These are phyloP conservation scores for Archips xylosteana DNA, from an alignment of 2,888 invertebrate species.

Conservation along the genomic window DNA sequence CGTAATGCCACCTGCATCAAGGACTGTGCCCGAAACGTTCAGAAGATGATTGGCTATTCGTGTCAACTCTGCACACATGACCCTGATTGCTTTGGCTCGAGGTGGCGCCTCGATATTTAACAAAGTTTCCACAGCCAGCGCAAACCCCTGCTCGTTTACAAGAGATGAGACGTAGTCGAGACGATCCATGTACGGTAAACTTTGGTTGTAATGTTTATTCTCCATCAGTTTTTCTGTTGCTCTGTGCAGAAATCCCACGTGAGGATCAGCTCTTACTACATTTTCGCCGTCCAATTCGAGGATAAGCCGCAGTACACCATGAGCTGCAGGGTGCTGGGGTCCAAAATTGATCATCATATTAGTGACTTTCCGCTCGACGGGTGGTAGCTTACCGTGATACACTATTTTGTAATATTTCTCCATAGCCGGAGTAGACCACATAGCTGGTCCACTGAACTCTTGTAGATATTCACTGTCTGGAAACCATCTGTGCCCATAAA, in stretches of 20 bases:
- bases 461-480: constrained; percentile 87
- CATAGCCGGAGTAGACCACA: constrained; percentile 83
- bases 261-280: constrained; percentile 92
- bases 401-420: constrained; percentile 69
- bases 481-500: constrained; percentile 81
- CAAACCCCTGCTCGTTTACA: constrained; percentile 92
- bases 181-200: constrained; percentile 94
- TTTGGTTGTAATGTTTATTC: constrained; percentile 94
- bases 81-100: constrained; percentile 93
- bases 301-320: constrained; percentile 93
- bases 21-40: constrained; percentile 89
- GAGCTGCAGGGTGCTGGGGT: constrained; percentile 96
- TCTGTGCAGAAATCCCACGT: constrained; percentile 94
- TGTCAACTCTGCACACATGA: constrained; percentile 90
- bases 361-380: constrained; percentile 86
- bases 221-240: constrained; percentile 97
- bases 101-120: constrained; percentile 91
- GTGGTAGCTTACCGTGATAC: constrained; percentile 63
- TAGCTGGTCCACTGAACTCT: constrained; percentile 83
- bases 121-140: constrained; percentile 93
- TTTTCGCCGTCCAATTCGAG: constrained; percentile 93
- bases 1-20: constrained; percentile 95
- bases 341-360: constrained; percentile 93
- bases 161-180: constrained; percentile 95
- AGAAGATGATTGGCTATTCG: constrained; percentile 93